Evolutionary conservation across 1,140 invertebrate species (phyloP).

Genomic region (Zeugodacus cucurbitae): DNA sequence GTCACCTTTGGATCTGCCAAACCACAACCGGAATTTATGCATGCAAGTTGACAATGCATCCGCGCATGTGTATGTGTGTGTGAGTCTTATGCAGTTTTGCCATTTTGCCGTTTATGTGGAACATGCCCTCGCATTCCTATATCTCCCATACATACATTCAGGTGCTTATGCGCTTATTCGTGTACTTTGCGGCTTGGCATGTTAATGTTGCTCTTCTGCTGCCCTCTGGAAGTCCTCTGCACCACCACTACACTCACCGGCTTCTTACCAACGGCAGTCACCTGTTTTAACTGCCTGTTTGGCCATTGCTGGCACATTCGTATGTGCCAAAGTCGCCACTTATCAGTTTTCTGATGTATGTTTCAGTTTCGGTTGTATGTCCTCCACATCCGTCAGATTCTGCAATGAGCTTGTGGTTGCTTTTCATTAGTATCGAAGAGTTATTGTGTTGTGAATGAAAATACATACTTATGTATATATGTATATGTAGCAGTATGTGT

Average conservation of each 20-base stretch:
- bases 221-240: neutral
- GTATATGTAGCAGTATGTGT: neutral
- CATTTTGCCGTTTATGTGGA: neutral
- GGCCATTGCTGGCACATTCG: neutral
- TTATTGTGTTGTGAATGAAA: neutral
- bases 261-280: neutral
- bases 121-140: neutral
- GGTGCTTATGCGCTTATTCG: neutral
- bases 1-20: constrained; percentile 15
- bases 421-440: neutral
- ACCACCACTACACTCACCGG: neutral
- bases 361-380: neutral
- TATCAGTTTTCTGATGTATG: neutral
- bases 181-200: constrained; percentile 10
- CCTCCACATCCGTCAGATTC: neutral
- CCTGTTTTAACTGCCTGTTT: neutral
- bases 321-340: neutral
- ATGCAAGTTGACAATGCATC: neutral
- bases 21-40: constrained; percentile 30
- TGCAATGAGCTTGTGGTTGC: neutral
- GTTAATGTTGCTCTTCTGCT: neutral
- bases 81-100: neutral
- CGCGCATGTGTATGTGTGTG: neutral
- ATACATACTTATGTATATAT: too few relatives aligned
- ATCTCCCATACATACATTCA: neutral